A percentile compares a stretch with the other conserved stretches of the same genome.
Conservation (phyloP, 1,140 invertebrate genomes). For the Anoplophora glabripennis region DNA sequence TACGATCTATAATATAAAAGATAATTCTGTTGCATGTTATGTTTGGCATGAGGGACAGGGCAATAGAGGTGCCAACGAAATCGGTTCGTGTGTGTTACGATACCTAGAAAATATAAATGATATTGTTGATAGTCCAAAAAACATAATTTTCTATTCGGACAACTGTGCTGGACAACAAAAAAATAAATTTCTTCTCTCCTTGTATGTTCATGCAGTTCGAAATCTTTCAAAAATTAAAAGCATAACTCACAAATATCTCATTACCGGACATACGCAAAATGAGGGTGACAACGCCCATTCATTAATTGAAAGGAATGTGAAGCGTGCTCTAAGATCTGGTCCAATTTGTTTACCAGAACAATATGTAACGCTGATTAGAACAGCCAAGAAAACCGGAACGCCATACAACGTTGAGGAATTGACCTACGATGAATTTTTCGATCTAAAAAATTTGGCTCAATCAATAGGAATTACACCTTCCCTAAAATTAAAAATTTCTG, state of each 20-base stretch:
- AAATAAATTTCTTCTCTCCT: constrained; percentile 44
- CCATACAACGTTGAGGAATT: constrained; percentile 36
- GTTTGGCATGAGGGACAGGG: constrained; percentile 36
- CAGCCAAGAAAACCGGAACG: constrained; percentile 37
- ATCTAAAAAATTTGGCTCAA: constrained; percentile 31
- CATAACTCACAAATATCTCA: constrained; percentile 48
- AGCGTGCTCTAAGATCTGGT: constrained; percentile 32
- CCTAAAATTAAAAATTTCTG: not conserved
- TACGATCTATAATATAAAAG: constrained; percentile 9
- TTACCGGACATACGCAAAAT: constrained; percentile 48
- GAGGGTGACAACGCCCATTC: constrained; percentile 47
- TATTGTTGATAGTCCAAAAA: constrained; percentile 10
- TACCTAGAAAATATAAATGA: constrained; percentile 23
- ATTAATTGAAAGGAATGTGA: constrained; percentile 44
- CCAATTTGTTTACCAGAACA: constrained; percentile 36
- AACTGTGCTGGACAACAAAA: constrained; percentile 50
- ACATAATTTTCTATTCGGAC: constrained; percentile 42
- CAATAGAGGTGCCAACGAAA: constrained; percentile 31
- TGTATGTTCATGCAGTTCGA: constrained; percentile 41
- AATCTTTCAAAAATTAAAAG: constrained; percentile 30
- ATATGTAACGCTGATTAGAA: constrained; percentile 30
- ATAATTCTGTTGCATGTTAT: constrained; percentile 25
- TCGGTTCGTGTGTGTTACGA: constrained; percentile 26
- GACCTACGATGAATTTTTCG: no score
- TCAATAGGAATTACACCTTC: not conserved